Evolutionary conservation across 2,797 vertebrate species (phyloP), one percentile per base, ranked within the genome.

Genomic region (Pseudochirops cupreus): DNA sequence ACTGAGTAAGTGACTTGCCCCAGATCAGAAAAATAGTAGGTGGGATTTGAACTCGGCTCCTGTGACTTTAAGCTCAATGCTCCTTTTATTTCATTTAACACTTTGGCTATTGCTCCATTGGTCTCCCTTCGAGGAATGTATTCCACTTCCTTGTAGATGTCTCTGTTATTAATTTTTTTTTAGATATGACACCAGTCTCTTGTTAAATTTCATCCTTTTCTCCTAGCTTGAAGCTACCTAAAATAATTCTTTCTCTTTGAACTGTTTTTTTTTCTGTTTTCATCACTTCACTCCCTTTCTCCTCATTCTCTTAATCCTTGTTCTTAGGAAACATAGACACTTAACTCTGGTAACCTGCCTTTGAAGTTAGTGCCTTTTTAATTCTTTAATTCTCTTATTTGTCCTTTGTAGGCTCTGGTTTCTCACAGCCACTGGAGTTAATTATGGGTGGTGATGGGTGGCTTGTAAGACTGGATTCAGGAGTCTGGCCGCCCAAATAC

Each of bases 211-310:
- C 52, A 95, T 31, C 39, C 39, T 56, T 56, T 92, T 39, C 21
- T 67, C 16, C 55, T 91, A 11, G 46, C 53, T 91, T 94, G 54
- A 67, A 93, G 67, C 39, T 57, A 52, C 31, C 24, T 95, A 74
- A 52, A 57, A 53, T 67, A 13, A 57, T 46, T 91, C 67, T 92
- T 96, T 28, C 33, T 82, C 96, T 96, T 82, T 91, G 55, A 96
- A 92, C 62, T 93, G 12, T 54, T 33, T 31, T 91, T 31, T 91
- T 91, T 87, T 46, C 39, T 82, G 74, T 87, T 87, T 87, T 87
- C 74, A 50, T 87, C 31, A 24, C 55, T 87, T 91, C 39, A 74
- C 16, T 56, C 55, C 91, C 91, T 95, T 92, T 39, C 55, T 74
- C 89, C 21, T 21, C 50, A 50, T 95, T 50, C n/a, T 28, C 31